These are phyloP conservation scores for Muscicapa striata DNA, from an alignment of 2,797 vertebrate genomes.

Conservation along the genomic window DNA sequence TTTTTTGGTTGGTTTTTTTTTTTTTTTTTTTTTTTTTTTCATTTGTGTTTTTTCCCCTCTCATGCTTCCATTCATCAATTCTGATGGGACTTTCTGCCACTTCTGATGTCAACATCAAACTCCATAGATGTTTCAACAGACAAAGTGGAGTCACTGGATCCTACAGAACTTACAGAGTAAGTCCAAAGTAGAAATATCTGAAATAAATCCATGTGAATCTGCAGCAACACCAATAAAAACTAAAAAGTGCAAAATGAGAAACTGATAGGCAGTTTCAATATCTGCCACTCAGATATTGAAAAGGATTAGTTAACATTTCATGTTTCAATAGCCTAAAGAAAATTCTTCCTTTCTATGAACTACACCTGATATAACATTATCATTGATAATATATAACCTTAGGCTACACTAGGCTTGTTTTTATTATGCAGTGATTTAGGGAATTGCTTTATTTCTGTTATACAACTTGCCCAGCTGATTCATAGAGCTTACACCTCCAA, in stretches of 20 bases:
- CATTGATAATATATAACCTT: neutral
- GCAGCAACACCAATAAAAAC: neutral
- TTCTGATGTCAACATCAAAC: neutral
- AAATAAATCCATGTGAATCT: neutral
- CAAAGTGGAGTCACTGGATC: neutral
- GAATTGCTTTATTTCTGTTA: neutral
- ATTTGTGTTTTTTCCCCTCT: neutral
- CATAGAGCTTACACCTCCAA: neutral
- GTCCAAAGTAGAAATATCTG: neutral
- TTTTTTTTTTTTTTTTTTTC: rapidly evolving
- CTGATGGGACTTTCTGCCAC: neutral
- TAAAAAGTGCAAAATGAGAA: neutral
- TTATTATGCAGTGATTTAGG: neutral
- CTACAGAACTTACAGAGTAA: neutral
- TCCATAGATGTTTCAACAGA: neutral
- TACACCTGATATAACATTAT: neutral
- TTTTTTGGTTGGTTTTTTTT: no score
- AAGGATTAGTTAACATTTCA: conserved; percentile 5
- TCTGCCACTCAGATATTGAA: neutral
- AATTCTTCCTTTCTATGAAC: neutral
- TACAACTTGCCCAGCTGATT: neutral
- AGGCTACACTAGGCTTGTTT: neutral
- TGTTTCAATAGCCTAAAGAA: conserved; percentile 6
- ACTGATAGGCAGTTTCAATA: neutral
- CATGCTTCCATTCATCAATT: neutral